Evolutionary conservation across 2,113 vertebrate genomes (phyloP), one percentile per base, ranked within the genome.

Genomic region (Thomomys bottae): DNA sequence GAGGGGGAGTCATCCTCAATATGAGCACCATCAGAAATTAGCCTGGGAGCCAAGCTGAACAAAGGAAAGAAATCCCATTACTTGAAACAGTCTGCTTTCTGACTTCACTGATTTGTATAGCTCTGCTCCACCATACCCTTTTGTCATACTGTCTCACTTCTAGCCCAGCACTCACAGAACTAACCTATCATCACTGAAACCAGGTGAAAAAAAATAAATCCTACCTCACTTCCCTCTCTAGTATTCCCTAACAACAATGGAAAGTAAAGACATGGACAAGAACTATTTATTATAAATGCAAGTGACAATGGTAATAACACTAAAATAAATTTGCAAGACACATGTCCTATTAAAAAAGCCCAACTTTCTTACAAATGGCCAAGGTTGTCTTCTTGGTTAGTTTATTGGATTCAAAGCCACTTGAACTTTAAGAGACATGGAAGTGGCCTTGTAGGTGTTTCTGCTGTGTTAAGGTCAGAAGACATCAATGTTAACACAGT

Each of bases 401-500:
- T 67, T 45, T 59, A 64, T 72, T 79, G 49, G 14, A 68, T 91
- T 76, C 23, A 40, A 75, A 38, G 85, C 57, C 12, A 10, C 30
- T 9, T 54, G 8, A 15, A 4, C 26, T 66, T 81, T 89, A 54
- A 63, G 32, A 83, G 82, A 71, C 42, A 36, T 66, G 32, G 36
- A 89, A 78, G 26, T 91, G 66, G 30, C 71, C 45, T 71, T 91
- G 26, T 68, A 34, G 79, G 20, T 14, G 5, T 72, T 30, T 20
- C 30, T 80, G 21, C 57, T 88, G 20, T 57, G 12, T 57, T 75
- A 61, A 0, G 8, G 71, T 88, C 54, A 90, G 42, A 45, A 81
- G 8, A 83, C 72, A 54, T 88, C 95, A 83, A 66, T 45, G 76
- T 6, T 90, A 85, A 90, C 78, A 59, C 68, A 82, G 34, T 57